These are phyloP conservation scores for Drosophila nr. medialis DNA, from an alignment of 2,888 invertebrate genomes.

Conservation along the genomic window DNA sequence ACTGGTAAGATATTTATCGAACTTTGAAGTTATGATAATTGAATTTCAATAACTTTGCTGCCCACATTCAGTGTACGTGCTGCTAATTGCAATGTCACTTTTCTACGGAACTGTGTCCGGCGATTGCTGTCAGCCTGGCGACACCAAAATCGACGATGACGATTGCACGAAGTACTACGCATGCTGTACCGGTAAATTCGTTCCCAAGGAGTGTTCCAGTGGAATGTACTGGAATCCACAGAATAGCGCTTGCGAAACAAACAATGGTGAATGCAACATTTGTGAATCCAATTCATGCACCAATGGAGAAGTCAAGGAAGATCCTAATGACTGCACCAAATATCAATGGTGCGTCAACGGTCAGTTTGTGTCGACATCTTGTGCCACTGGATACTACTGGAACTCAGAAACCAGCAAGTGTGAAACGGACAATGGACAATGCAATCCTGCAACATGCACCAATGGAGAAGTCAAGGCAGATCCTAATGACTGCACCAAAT, in stretches of 20 bases:
- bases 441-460: no score
- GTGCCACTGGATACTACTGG: no score
- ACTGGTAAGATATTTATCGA: conserved; percentile 21
- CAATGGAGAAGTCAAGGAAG: neutral
- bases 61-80: conserved; percentile 15
- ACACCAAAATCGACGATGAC: conserved; percentile 22
- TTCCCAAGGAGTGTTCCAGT: conserved; percentile 26
- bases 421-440: no score
- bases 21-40: neutral
- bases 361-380: no score
- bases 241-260: neutral
- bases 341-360: no score
- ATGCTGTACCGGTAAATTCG: conserved; percentile 46
- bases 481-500: no score
- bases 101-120: conserved; percentile 5
- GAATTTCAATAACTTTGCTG: neutral
- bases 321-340: conserved; percentile 38
- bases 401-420: no score
- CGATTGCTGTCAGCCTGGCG: conserved; percentile 43
- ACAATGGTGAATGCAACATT: conserved; percentile 39
- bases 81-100: conserved; percentile 24
- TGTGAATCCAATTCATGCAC: conserved; percentile 17
- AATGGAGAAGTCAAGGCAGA: no score
- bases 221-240: conserved; percentile 37
- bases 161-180: conserved; percentile 48